Percentiles rank a stretch among this genome's conserved stretches.
Conservation (phyloP, 1,140 invertebrate species). For the Drosophila nannoptera region DNA sequence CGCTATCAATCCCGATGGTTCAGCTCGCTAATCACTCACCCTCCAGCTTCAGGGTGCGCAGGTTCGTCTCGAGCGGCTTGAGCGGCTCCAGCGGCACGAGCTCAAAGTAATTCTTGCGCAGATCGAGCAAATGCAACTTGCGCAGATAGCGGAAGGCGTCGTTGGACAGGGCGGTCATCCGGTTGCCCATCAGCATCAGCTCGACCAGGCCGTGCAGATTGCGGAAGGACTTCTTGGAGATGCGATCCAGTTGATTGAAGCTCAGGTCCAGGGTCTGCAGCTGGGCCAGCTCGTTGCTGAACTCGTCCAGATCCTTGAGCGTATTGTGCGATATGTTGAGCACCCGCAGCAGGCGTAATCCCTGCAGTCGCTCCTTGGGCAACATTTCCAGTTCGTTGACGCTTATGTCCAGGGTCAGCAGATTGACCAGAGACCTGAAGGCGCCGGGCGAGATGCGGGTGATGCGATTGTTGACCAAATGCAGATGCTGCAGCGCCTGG, state of each 20-base stretch:
- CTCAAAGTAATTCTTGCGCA: constrained; percentile 91
- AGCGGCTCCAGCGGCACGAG: constrained; percentile 88
- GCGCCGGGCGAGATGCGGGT: constrained; percentile 90
- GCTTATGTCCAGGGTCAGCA: constrained; percentile 90
- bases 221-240: constrained; percentile 87
- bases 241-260: constrained; percentile 88
- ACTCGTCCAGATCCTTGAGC: constrained; percentile 90
- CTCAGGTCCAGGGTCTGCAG: constrained; percentile 90
- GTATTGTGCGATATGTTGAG: constrained; percentile 91
- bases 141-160: constrained; percentile 90
- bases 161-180: constrained; percentile 87
- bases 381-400: constrained; percentile 90
- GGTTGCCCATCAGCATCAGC: constrained; percentile 89
- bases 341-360: constrained; percentile 85
- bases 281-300: constrained; percentile 87
- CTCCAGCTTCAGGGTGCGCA: constrained; percentile 87
- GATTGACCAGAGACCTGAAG: constrained; percentile 86
- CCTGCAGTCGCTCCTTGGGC: constrained; percentile 90
- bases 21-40: constrained; percentile 82
- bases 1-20: neutral
- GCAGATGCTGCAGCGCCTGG: constrained; percentile 87
- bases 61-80: constrained; percentile 88
- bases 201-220: constrained; percentile 87
- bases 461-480: constrained; percentile 87
- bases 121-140: constrained; percentile 88